Percentiles rank a stretch among this genome's conserved stretches.
These are phyloP conservation scores for Ptilorrhoa leucosticta DNA, from an alignment of 2,113 vertebrate genomes.

Conservation along the genomic window DNA sequence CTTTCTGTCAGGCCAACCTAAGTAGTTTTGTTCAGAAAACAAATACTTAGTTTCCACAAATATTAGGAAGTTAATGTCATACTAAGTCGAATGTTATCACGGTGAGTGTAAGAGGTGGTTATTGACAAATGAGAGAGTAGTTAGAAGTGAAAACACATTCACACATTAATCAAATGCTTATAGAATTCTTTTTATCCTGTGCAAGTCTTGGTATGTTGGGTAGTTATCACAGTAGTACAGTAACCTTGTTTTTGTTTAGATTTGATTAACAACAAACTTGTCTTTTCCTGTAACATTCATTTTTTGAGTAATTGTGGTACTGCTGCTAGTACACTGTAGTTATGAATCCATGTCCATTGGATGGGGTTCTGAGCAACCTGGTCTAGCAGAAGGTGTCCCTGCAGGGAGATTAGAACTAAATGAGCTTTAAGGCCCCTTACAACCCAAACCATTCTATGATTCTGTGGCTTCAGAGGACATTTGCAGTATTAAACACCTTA, in stretches of 20 bases:
- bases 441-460: background rate
- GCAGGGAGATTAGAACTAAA: background rate
- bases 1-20: background rate
- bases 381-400: background rate
- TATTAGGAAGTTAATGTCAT: background rate
- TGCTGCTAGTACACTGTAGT: background rate
- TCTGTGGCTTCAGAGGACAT: background rate
- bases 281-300: background rate
- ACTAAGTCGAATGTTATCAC: background rate
- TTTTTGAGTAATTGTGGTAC: background rate
- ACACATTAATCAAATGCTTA: background rate
- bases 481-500: background rate
- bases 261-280: background rate
- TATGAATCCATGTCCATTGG: background rate
- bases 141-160: background rate
- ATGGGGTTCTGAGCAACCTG: background rate
- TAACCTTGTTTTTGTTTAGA: background rate
- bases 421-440: background rate
- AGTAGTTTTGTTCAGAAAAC: background rate
- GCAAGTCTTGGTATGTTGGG: background rate
- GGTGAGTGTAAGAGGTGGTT: background rate
- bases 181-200: background rate
- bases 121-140: background rate
- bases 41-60: background rate
- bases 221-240: background rate